These are phyloP conservation scores for Melangyna quadrimaculata DNA, from an alignment of 2,888 invertebrate species.

Conservation along the genomic window DNA sequence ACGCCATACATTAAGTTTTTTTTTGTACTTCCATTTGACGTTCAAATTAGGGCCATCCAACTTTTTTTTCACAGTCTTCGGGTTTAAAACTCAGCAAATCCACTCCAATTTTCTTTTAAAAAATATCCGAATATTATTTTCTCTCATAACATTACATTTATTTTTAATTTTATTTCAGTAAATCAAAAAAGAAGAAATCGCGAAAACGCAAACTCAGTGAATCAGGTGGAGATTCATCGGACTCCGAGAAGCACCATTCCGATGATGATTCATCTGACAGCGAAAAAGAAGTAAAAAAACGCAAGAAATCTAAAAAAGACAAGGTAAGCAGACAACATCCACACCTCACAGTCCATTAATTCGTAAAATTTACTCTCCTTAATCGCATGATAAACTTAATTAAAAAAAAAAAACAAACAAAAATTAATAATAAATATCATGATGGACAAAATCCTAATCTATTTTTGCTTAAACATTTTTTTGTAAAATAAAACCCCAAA, in stretches of 20 bases:
- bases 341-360: conserved; percentile 24
- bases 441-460: conserved; percentile 71
- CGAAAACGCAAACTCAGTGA: conserved; percentile 82
- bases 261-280: conserved; percentile 81
- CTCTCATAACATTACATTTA: not conserved
- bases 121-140: not conserved
- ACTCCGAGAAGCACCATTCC: conserved; percentile 80
- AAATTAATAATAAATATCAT: conserved; percentile 60
- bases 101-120: conserved; percentile 26
- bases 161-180: conserved; percentile 58
- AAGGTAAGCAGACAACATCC: conserved; percentile 76
- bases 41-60: not conserved
- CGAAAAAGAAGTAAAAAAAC: conserved; percentile 79
- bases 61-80: not conserved
- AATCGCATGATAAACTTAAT: conserved; percentile 73
- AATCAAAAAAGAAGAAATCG: conserved; percentile 82
- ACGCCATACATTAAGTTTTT: not conserved
- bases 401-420: conserved; percentile 70
- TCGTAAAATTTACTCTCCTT: conserved; percentile 57
- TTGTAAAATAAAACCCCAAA: conserved; percentile 68
- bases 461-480: conserved; percentile 72
- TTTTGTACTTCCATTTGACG: not conserved
- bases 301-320: conserved; percentile 80
- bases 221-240: conserved; percentile 78
- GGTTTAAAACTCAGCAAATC: not conserved